Evolutionary conservation across 2,888 invertebrate genomes (phyloP), one percentile per base, ranked within the genome.

Genomic region (Rotaria socialis): DNA sequence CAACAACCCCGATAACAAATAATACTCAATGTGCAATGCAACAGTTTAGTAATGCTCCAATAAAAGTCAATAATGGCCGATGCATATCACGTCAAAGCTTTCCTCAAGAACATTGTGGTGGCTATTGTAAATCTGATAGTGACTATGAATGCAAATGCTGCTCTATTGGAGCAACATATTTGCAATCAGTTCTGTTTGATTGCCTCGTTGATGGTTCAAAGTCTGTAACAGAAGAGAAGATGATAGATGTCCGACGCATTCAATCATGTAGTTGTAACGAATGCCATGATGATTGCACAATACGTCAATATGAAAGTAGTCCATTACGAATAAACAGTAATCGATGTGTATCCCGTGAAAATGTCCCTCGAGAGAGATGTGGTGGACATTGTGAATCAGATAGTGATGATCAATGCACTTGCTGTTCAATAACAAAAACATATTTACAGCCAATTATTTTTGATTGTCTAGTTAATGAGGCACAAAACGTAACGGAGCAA

Each of bases 21-120:
- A 67, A 11, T 16, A 67, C 35, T 35, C 5, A 19, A 4, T 67
- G 67, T 35, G 35, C 67, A 14, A 35, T 67, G 35, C 67, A 67
- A 67, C 67, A 67, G 35, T 67, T 35, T 35, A 35, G 35, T 19
- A 3, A 35, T 35, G 35, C 14, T 35, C 67, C 67, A 35, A 16
- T 67, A 1, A 35, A 35, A 67, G 67, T 19, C 2, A 67, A 67
- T 4, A 67, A 67, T 19, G 67, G 67, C 24, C 67, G 35, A 67
- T 67, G 60, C 16, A 14, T 67, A 27, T 67, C 60, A 3, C 60
- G 60, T 35, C 27, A 67, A 67, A 67, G 14, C 16, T 16, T 67
- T 67, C 60, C 60, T 67, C 60, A 35, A 67, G 60, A 67, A 67
- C 60, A 35, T 67, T 67, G 60, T 27, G 27, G 60, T 67, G 60